Percentiles rank a stretch among this genome's conserved stretches.
These are phyloP conservation scores for Mesaphorura yosii DNA, from an alignment of 1,140 invertebrate species.

Conservation along the genomic window DNA sequence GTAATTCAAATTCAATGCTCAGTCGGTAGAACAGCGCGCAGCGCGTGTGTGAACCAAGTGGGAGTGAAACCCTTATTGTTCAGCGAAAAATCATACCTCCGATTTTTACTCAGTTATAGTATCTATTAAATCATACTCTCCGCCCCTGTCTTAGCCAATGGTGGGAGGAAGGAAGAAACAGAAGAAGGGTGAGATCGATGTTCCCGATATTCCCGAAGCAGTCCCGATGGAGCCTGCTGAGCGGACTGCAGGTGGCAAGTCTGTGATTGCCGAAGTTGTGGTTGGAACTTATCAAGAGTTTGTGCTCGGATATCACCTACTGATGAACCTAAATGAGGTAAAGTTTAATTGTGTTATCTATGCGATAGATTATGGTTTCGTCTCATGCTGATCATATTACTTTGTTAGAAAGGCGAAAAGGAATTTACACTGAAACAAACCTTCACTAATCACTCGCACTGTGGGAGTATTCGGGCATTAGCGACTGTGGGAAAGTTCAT, in stretches of 20 bases:
- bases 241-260: neutral
- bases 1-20: too few relatives aligned
- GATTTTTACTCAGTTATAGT: too few relatives aligned
- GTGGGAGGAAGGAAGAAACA: too few relatives aligned
- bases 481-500: conserved; percentile 58
- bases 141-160: too few relatives aligned
- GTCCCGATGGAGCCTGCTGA: too few relatives aligned
- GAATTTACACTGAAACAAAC: conserved; percentile 46
- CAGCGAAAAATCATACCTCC: too few relatives aligned
- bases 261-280: neutral
- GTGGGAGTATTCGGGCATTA: conserved; percentile 61
- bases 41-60: too few relatives aligned
- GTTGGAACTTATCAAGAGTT: conserved; percentile 6
- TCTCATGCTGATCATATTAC: neutral
- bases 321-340: neutral
- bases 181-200: too few relatives aligned
- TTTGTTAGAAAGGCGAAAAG: neutral
- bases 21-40: too few relatives aligned
- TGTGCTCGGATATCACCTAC: neutral
- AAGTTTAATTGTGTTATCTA: neutral
- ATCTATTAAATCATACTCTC: too few relatives aligned
- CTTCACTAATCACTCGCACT: conserved; percentile 77
- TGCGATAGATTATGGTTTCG: neutral
- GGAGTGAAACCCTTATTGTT: too few relatives aligned
- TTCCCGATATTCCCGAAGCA: too few relatives aligned